A percentile compares a stretch with the other conserved stretches of the same genome.
Evolutionary conservation across 2,888 invertebrate species (phyloP).

Genomic region (Osedax fenrisi): DNA sequence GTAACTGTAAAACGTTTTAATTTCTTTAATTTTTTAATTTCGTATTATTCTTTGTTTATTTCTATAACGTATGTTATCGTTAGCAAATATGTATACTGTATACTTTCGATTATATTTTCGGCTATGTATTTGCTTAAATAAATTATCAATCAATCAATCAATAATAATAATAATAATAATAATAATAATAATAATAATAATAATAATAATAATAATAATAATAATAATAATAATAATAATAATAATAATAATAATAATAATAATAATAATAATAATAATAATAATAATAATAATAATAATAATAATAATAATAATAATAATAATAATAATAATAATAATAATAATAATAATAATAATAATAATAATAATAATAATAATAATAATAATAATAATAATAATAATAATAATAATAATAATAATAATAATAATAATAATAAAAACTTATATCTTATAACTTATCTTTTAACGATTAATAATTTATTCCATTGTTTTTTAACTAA

Average conservation of each 20-base stretch:
- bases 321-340: conserved; percentile 18
- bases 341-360: conserved; percentile 20
- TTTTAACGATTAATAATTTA: too few relatives aligned
- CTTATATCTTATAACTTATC: too few relatives aligned
- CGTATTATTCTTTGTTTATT: too few relatives aligned
- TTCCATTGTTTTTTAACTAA: too few relatives aligned
- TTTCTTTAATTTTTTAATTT: too few relatives aligned
- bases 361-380: conserved; percentile 11
- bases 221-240: conserved; percentile 4
- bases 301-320: conserved; percentile 14
- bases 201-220: conserved; percentile 8
- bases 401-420: conserved; percentile 15
- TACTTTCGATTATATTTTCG: too few relatives aligned
- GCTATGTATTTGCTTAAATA: too few relatives aligned
- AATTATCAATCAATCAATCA: too few relatives aligned
- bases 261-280: conserved; percentile 18
- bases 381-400: conserved; percentile 2
- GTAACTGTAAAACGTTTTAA: too few relatives aligned
- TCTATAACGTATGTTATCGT: too few relatives aligned
- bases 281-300: conserved; percentile 18
- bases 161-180: conserved; percentile 6
- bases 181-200: not conserved
- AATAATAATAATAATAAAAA: too few relatives aligned
- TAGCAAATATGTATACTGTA: too few relatives aligned
- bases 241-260: conserved; percentile 13